Evolutionary conservation across 2,888 invertebrate species (phyloP).

Genomic region (Harmothoe impar): DNA sequence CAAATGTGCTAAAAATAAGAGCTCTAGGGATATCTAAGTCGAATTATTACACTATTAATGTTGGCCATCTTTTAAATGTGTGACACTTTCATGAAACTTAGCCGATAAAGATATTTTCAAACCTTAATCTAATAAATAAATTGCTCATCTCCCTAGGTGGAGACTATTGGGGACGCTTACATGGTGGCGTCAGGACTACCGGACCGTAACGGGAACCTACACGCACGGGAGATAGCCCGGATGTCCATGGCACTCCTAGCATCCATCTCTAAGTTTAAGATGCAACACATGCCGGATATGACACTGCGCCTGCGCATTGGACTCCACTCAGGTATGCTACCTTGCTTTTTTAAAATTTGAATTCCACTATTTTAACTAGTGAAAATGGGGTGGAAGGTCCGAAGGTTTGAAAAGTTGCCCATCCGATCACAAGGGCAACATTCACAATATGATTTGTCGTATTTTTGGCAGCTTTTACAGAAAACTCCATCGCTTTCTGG

Average conservation of each 20-base stretch:
- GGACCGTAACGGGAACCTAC: constrained; percentile 20
- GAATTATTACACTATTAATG: too few species aligned
- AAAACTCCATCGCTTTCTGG: neutral
- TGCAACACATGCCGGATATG: constrained; percentile 40
- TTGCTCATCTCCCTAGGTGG: constrained; percentile 58
- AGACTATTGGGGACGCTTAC: constrained; percentile 59
- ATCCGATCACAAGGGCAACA: neutral
- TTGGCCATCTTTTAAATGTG: too few species aligned
- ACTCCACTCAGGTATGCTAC: constrained; percentile 47
- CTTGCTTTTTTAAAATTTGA: neutral
- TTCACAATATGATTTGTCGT: neutral
- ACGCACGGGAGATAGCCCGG: constrained; percentile 54
- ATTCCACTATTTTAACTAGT: neutral
- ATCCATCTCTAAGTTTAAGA: constrained; percentile 26
- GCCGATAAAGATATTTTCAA: too few species aligned
- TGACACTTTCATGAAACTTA: too few species aligned
- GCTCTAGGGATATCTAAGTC: too few species aligned
- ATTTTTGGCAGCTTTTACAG: neutral
- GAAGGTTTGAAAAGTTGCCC: neutral
- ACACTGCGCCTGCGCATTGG: constrained; percentile 28
- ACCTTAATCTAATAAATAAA: too few species aligned
- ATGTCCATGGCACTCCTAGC: constrained; percentile 61
- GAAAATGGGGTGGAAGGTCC: neutral
- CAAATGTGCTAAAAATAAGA: too few species aligned
- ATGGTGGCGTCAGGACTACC: constrained; percentile 60